phyloP scores from a whole-genome alignment of 2,113 vertebrate species.

The Neodon shergylaensis region DNA sequence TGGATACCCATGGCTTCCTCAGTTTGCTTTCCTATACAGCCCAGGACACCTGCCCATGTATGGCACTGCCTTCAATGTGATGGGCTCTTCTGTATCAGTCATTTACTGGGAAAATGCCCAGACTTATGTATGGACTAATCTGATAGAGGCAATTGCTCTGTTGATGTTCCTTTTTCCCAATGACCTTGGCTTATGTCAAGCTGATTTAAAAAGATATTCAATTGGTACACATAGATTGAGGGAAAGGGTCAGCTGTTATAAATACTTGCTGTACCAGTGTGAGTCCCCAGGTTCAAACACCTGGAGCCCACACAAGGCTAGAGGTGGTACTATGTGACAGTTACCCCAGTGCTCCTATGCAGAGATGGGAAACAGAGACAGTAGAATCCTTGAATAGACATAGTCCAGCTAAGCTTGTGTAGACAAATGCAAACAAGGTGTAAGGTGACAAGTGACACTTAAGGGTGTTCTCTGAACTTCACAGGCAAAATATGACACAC shows the following conservation, averaged over 20 bases:
- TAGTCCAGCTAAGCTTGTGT: not conserved
- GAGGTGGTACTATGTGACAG: no score
- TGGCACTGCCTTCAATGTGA: not conserved
- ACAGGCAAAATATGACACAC: not conserved
- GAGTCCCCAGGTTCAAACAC: not conserved
- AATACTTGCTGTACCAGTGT: not conserved
- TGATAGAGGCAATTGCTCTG: not conserved
- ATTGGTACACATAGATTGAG: no score
- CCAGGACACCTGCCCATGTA: not conserved
- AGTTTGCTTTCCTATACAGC: not conserved
- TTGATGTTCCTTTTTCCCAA: not conserved
- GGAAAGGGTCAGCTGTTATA: not conserved
- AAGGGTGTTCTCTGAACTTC: not conserved
- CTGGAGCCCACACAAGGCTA: not conserved
- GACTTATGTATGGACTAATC: not conserved
- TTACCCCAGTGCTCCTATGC: not conserved
- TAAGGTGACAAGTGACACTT: no score
- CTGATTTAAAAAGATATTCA: not conserved
- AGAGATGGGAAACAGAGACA: no score
- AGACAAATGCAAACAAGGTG: no score
- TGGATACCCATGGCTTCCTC: not conserved
- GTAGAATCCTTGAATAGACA: no score
- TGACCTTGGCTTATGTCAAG: not conserved
- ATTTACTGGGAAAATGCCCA: not conserved
- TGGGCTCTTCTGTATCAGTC: not conserved